Base-by-base conservation (phyloP, 2,113 vertebrate species). In the Xenus cinereus region DNA sequence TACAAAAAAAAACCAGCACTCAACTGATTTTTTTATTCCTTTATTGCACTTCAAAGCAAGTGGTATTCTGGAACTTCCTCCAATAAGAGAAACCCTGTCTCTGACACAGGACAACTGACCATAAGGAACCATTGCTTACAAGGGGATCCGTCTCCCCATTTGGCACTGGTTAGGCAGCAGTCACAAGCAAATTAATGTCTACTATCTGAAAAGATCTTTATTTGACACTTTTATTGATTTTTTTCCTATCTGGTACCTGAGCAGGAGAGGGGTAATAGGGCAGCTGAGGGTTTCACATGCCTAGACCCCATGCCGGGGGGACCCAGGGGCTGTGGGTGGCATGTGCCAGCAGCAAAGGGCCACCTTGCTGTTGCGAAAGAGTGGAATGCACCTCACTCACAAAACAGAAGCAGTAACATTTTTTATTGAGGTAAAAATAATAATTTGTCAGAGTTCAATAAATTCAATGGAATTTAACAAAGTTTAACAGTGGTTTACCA, bases 261-360 rank as follows among this genome's bases (percentile, higher is more conserved):
- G 9, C 7, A 59, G 28, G 19, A 54, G 26, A 62, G 32, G 72
- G 5, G 73, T 24, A 37, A 32, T 9, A 14, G 27, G 41, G 21
- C 32, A 72, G 22, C 32, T 0, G 0, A 39, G 15, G 17, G 33
- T 54, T 68, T 60, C 69, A 53, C 0, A 0, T 24, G 12, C 0
- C 0, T 11, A 68, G 41, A 64, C 21, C 3, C 8, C 35, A 4
- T 13, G 15, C 18, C 16, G 17, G 35, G 27, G 17, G 5, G 12
- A n/a, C 41, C 14, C 24, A 39, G 41, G n/a, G n/a, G 14, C 18
- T 28, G 14, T 32, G 41, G n/a, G 35, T 48, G 35, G 15, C 23
- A 23, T 22, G 41, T 27, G 22, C 12, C 32, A 17, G 26, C 0
- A 3, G n/a, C 35, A 50, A 86, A 68, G 24, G 24, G 45, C 21